Evolutionary conservation across 2,113 vertebrate genomes (phyloP).

Genomic region (Nannospalax galili): DNA sequence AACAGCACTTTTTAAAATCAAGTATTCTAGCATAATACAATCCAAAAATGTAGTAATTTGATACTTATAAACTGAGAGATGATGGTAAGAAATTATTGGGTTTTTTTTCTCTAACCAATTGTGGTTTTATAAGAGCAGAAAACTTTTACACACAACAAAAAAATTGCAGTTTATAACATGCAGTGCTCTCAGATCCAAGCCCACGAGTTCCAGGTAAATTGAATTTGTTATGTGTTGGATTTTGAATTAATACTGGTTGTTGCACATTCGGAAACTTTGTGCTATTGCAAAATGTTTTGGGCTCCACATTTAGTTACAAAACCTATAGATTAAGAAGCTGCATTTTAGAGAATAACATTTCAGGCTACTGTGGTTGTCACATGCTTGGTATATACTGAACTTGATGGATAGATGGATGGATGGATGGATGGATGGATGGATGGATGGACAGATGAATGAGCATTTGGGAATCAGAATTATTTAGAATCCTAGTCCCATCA

Average conservation of each 20-base stretch:
- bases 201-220: background rate
- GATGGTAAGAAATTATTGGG: background rate
- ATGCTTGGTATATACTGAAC: background rate
- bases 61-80: background rate
- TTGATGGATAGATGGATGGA: background rate
- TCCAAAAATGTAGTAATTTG: background rate
- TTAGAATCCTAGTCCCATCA: background rate
- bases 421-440: background rate
- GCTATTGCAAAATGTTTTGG: background rate
- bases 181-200: background rate
- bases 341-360: background rate
- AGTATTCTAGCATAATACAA: background rate
- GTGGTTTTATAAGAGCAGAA: background rate
- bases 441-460: background rate
- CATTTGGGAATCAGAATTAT: background rate
- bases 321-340: background rate
- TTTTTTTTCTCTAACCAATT: background rate
- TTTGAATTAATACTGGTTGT: background rate
- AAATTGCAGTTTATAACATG: background rate
- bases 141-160: background rate
- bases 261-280: background rate
- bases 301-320: background rate
- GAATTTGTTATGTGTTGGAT: background rate
- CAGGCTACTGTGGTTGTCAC: background rate
- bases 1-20: background rate